These are phyloP conservation scores for Loris lydekkerianus DNA, from an alignment of 2,797 vertebrate species.

Conservation along the genomic window DNA sequence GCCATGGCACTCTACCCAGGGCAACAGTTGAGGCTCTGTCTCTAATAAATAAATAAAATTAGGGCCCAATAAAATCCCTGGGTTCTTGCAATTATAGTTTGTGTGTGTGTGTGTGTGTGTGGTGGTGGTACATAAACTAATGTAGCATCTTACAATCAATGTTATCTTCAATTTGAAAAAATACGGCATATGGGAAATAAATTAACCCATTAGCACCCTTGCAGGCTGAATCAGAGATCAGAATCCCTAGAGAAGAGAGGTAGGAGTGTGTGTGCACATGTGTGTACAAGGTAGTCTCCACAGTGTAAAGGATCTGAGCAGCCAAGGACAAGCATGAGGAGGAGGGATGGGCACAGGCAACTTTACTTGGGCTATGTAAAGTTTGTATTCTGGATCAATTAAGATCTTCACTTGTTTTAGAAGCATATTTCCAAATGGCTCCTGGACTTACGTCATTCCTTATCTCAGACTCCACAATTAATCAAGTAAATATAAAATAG, in stretches of 20 bases:
- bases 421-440: constrained; percentile 51
- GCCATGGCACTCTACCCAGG: too few relatives aligned
- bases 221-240: not conserved
- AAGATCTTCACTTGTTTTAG: constrained; percentile 33
- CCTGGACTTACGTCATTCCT: not conserved
- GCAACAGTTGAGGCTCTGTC: too few relatives aligned
- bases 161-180: constrained; percentile 28
- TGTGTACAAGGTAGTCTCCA: not conserved
- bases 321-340: not conserved
- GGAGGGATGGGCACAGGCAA: not conserved
- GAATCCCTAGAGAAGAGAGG: not conserved
- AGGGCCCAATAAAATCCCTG: not conserved
- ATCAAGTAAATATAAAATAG: not conserved
- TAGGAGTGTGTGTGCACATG: not conserved
- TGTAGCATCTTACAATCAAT: not conserved
- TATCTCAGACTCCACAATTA: not conserved
- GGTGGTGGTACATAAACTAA: not conserved
- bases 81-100: not conserved
- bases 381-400: constrained; percentile 5
- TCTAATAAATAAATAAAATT: not conserved
- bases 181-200: not conserved
- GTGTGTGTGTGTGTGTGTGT: too few relatives aligned
- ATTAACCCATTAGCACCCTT: not conserved
- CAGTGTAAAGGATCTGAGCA: not conserved
- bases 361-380: not conserved